Base-by-base conservation (phyloP, 2,113 vertebrate species). In the Echinops telfairi region DNA sequence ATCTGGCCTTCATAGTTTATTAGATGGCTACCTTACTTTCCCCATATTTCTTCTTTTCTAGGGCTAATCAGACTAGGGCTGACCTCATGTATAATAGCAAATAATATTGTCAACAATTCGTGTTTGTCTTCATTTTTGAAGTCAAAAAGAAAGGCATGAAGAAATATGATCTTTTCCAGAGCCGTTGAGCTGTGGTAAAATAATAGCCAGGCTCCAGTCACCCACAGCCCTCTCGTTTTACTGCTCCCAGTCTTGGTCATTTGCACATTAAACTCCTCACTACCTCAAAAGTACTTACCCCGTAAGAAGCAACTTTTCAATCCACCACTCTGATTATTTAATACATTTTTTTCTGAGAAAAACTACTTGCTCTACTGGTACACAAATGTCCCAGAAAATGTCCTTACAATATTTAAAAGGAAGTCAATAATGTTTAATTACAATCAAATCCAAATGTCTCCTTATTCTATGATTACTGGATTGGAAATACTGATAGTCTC, bases 401-500 rank as follows among this genome's bases (percentile, higher is more conserved):
- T 62, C n/a, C 78, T 91, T 92, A 91, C 4, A 79, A 84, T 87
- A 77, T 88, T 94, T 79, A 83, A 93, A 90, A 70, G 36, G 1
- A 20, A 95, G 57, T 89, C 87, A 87, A 47, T 91, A 93, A 89
- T 88, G 84, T 29, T 95, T 87, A 87, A 90, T 95, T 93, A 71
- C 6, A 91, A 57, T 95, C 31, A 90, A 86, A 95, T 90, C 85
- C 90, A 91, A 96, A 90, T 89, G 47, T 33, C 38, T 94, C 92
- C 94, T 88, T 92, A 81, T 91, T 91, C 73, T 89, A 10, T 80
- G 75, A 19, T 79, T 95, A 75, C 68, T 95, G 78, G 57, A 5
- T 84, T 96, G 60, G 78, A 95, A 96, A 85, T 31, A 92, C 82
- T 92, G 62, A 96, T n/a, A 6, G 40, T 90, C 62, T 92, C 85